Conservation (phyloP, 1,140 invertebrate genomes). For the Amphibalanus amphitrite region DNA sequence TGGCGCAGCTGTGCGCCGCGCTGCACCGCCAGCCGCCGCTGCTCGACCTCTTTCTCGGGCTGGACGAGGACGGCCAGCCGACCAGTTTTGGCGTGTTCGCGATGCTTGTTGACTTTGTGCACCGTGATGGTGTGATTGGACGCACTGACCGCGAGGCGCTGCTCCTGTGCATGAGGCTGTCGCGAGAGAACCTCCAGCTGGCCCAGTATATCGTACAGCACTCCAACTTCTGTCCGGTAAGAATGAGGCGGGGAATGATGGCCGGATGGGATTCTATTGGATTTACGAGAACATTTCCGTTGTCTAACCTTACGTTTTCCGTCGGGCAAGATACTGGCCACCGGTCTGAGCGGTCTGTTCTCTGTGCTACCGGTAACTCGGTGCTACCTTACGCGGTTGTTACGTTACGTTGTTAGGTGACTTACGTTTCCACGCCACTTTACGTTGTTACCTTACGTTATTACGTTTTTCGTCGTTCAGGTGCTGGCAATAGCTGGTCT, state of each 20-base stretch:
- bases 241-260: conserved; percentile 15
- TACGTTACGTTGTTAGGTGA: too few relatives aligned
- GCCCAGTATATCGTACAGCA: conserved; percentile 69
- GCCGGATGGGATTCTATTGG: too few relatives aligned
- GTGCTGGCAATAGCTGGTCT: too few relatives aligned
- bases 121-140: conserved; percentile 71
- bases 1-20: conserved; percentile 79
- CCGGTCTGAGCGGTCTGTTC: too few relatives aligned
- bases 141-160: conserved; percentile 86
- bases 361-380: too few relatives aligned
- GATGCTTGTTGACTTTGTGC: conserved; percentile 73
- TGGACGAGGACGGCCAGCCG: neutral
- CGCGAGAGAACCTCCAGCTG: conserved; percentile 64
- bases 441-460: too few relatives aligned
- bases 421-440: too few relatives aligned
- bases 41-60: conserved; percentile 66
- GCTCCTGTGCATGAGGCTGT: conserved; percentile 80
- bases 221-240: conserved; percentile 79
- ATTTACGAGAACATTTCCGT: too few relatives aligned
- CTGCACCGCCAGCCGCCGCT: conserved; percentile 71
- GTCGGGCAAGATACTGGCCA: too few relatives aligned
- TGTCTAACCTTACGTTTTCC: too few relatives aligned
- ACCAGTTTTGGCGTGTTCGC: conserved; percentile 73
- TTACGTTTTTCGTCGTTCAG: too few relatives aligned
- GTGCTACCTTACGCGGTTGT: too few relatives aligned